These are phyloP conservation scores for Drosophila sproati DNA, from an alignment of 1,140 invertebrate genomes.

Conservation along the genomic window DNA sequence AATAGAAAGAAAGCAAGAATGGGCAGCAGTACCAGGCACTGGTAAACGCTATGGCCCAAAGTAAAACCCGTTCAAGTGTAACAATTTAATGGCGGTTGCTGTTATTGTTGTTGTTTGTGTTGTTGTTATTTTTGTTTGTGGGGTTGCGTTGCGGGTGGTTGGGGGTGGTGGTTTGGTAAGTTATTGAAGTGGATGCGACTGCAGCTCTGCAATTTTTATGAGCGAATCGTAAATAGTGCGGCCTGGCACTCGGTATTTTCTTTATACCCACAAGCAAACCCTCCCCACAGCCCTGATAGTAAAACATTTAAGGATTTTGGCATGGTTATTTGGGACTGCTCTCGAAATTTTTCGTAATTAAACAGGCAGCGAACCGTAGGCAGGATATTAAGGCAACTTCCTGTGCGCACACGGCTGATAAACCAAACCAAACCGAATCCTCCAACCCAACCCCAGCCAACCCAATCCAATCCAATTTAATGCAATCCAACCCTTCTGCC, in stretches of 20 bases:
- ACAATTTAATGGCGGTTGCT: conserved; percentile 82
- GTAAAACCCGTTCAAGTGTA: conserved; percentile 83
- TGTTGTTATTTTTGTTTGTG: conserved; percentile 28
- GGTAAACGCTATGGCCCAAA: conserved; percentile 75
- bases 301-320: conserved; percentile 52
- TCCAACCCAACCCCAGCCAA: not conserved
- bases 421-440: conserved; percentile 40
- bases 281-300: not conserved
- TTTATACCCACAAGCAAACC: not conserved
- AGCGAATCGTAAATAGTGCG: conserved; percentile 55
- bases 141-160: not conserved
- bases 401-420: conserved; percentile 54
- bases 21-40: conserved; percentile 33
- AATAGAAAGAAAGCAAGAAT: not conserved
- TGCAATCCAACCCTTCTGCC: not conserved
- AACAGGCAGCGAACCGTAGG: conserved; percentile 72
- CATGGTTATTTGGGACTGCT: conserved; percentile 30
- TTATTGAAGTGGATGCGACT: conserved; percentile 50
- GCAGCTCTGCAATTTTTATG: conserved; percentile 52
- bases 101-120: conserved; percentile 63
- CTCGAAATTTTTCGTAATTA: conserved; percentile 76
- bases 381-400: conserved; percentile 80
- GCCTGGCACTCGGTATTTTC: conserved; percentile 22
- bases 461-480: too few species aligned
- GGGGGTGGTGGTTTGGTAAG: conserved; percentile 22